Percentiles rank a stretch among this genome's conserved stretches.
phyloP scores from a whole-genome alignment of 1,140 invertebrate genomes.

The Hylyphantes graminicola region DNA sequence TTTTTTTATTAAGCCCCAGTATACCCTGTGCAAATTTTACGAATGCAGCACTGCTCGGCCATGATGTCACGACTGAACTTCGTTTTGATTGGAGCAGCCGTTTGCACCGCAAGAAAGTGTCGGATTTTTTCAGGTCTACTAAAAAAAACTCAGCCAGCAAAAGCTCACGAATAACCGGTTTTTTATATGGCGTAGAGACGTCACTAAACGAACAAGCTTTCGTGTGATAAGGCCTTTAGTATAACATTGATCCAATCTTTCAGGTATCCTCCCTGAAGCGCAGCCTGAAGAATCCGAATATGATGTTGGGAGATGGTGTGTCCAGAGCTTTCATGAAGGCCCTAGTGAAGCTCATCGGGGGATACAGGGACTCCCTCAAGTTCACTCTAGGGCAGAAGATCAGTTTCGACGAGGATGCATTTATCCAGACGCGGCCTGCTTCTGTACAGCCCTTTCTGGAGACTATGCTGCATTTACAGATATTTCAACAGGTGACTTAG shows the following conservation, averaged over 20 bases:
- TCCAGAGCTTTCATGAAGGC: constrained; percentile 89
- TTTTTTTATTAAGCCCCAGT: too few relatives aligned
- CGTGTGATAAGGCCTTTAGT: too few relatives aligned
- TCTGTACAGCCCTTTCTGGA: constrained; percentile 87
- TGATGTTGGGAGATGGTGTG: constrained; percentile 86
- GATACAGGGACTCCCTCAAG: constrained; percentile 89
- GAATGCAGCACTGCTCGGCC: too few relatives aligned
- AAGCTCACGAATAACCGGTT: too few relatives aligned
- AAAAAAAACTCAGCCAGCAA: too few relatives aligned
- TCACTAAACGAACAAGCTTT: too few relatives aligned
- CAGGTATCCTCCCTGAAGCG: constrained; percentile 68
- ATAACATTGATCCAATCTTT: background rate
- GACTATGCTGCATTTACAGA: constrained; percentile 93
- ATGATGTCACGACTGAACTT: too few relatives aligned
- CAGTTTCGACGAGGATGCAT: constrained; percentile 86
- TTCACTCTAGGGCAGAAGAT: constrained; percentile 71
- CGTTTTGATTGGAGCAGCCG: too few relatives aligned
- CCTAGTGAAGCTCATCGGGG: constrained; percentile 87
- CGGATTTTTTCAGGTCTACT: too few relatives aligned
- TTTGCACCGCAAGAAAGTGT: too few relatives aligned
- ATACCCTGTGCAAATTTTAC: too few relatives aligned
- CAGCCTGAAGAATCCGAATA: constrained; percentile 69
- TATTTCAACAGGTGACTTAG: constrained; percentile 81
- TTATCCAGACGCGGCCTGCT: constrained; percentile 83
- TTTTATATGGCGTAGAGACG: too few relatives aligned